Conservation (phyloP, 2,888 invertebrate species). For the Megastigmus dorsalis region DNA sequence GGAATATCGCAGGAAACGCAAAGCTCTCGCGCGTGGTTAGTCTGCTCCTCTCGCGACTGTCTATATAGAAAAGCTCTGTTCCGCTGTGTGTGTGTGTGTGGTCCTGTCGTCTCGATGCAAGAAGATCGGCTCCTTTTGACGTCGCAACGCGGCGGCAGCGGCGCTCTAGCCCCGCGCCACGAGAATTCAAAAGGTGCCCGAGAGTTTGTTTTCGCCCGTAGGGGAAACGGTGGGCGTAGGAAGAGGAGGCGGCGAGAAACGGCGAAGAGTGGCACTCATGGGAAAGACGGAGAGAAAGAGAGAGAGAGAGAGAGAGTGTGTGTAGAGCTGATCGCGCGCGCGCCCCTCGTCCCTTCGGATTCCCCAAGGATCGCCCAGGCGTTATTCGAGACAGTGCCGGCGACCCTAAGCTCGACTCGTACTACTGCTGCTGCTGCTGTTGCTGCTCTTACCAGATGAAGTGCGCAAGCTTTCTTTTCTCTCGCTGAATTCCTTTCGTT, state of each 20-base stretch:
- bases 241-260: too few relatives aligned
- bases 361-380: slow-evolving; percentile 14
- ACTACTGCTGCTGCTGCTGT: too few relatives aligned
- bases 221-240: background rate
- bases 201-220: slow-evolving; percentile 60
- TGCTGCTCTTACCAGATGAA: background rate
- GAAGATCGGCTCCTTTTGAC: too few relatives aligned
- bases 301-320: background rate
- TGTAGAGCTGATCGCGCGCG: too few relatives aligned
- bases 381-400: too few relatives aligned
- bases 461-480: slow-evolving; percentile 1
- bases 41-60: too few relatives aligned
- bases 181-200: slow-evolving; percentile 22
- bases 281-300: slow-evolving; percentile 49
- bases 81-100: background rate
- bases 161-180: too few relatives aligned
- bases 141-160: background rate
- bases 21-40: too few relatives aligned
- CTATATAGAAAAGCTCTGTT: too few relatives aligned
- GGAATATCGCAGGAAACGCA: too few relatives aligned
- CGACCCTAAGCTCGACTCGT: slow-evolving; percentile 13
- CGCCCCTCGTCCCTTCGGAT: background rate
- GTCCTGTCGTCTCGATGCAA: background rate
- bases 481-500: background rate
- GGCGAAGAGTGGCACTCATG: slow-evolving; percentile 61